These are phyloP conservation scores for Patella depressa DNA, from an alignment of 2,888 invertebrate species.

Conservation along the genomic window DNA sequence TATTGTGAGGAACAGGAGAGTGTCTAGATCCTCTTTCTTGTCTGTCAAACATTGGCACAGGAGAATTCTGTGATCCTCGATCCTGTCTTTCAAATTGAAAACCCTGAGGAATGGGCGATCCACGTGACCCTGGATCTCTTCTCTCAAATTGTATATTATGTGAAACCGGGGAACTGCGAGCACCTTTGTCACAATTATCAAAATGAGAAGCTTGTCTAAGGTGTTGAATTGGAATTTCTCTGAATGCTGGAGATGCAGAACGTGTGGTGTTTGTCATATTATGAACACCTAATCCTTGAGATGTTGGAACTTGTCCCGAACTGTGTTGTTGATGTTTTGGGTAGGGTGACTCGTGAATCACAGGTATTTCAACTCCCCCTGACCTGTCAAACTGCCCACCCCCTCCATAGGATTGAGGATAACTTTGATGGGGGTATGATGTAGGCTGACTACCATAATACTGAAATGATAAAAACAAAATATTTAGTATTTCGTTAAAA, in stretches of 20 bases:
- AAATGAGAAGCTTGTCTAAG: background rate
- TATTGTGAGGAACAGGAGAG: conserved; percentile 6
- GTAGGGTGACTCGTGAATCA: conserved; percentile 22
- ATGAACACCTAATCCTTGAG: background rate
- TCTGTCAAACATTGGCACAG: background rate
- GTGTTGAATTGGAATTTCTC: conserved; percentile 33
- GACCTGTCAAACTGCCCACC: background rate
- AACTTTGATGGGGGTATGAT: background rate
- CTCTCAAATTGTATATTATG: background rate
- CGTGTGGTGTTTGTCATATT: conserved; percentile 1
- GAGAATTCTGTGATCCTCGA: background rate
- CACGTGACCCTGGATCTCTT: background rate
- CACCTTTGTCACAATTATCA: no score
- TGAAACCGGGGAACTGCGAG: background rate
- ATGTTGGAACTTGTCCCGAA: background rate
- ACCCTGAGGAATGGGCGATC: background rate
- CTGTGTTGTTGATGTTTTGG: conserved; percentile 11
- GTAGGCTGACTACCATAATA: conserved; percentile 1
- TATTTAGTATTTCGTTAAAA: no score
- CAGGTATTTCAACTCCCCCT: conserved; percentile 35
- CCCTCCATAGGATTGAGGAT: background rate
- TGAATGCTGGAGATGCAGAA: conserved; percentile 11
- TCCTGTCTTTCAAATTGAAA: background rate
- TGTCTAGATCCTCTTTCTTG: background rate
- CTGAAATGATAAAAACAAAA: no score